Base-by-base conservation (phyloP, 1,140 invertebrate species). In the Psix sp. region DNA sequence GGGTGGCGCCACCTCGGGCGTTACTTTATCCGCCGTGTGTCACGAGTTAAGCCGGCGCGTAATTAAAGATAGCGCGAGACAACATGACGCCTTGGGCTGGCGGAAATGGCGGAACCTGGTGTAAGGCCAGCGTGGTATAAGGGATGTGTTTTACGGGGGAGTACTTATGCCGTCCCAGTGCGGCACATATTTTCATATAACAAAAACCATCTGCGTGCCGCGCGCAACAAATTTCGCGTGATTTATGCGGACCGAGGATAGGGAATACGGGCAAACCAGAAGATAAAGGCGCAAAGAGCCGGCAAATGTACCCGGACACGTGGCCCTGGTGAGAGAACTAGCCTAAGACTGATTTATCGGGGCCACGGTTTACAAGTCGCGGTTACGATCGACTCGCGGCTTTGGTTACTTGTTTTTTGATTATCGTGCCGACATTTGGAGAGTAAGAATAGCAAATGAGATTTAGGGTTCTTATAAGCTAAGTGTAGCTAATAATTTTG, bases 181-280 rank as follows among this genome's bases (percentile, higher is more conserved):
- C 81, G 84, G 85, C 85, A 87, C 85, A 88, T 88, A 87, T 88
- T 87, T 88, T 88, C 85, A 88, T 88, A 86, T 88, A 87, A 88
- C 86, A 86, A 88, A 80, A 86, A 88, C 84, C 86, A 88, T 88
- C 86, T 88, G 86, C 84, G 86, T 85, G 85, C 85, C 78, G 83
- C 80, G 84, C 85, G 83, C 86, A 86, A 88, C 85, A 86, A 88
- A 88, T 86, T 87, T 86, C 83, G 77, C 80, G 83, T 88, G 86
- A 88, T 88, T 88, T 88, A 88, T 88, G 84, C 85, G 80, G 68
- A 57, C 54, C 52, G 60, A 54, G 74, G 45, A 74, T 49, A 74
- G 67, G 66, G 74, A 74, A 76, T 67, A 70, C 67, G 45, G 46
- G 45, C 49, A 45, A 49, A 63, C 49, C 16, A 49, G 35, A 56